Conservation (phyloP, 2,888 invertebrate genomes). For the Heliconius sara region DNA sequence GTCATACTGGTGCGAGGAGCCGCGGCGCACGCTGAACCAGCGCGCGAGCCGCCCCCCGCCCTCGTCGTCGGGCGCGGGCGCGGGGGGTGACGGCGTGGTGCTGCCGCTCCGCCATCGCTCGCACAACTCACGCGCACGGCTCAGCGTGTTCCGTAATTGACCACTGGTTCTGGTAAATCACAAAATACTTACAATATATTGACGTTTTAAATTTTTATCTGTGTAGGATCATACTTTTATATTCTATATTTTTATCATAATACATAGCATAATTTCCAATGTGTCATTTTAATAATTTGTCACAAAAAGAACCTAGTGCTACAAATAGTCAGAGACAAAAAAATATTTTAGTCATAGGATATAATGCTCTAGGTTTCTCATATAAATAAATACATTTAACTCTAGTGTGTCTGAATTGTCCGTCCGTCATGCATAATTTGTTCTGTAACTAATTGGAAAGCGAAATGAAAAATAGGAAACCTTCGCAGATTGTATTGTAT, state of each 20-base stretch:
- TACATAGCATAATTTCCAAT: background rate
- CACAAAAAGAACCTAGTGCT: too few species aligned
- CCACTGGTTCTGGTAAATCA: slow-evolving; percentile 86
- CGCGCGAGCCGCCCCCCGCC: slow-evolving; percentile 91
- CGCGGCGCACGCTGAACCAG: slow-evolving; percentile 94
- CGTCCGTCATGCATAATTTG: too few species aligned
- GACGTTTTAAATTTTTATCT: background rate
- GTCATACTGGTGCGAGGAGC: slow-evolving; percentile 93
- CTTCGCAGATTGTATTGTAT: background rate
- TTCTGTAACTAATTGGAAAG: background rate
- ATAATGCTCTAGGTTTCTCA: too few species aligned
- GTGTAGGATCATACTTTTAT: background rate
- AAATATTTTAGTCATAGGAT: too few species aligned
- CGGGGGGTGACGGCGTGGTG: slow-evolving; percentile 59
- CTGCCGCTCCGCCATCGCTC: slow-evolving; percentile 89
- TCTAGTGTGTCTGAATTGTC: too few species aligned
- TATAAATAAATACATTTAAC: too few species aligned
- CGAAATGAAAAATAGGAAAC: background rate
- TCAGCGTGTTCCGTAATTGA: slow-evolving; percentile 90
- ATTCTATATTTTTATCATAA: background rate
- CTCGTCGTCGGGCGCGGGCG: slow-evolving; percentile 83
- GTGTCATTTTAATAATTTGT: background rate
- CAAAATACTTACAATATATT: background rate
- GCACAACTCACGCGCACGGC: slow-evolving; percentile 92
- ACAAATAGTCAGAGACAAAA: too few species aligned